phyloP scores from a whole-genome alignment of 2,113 vertebrate genomes.

The Ictalurus furcatus region DNA sequence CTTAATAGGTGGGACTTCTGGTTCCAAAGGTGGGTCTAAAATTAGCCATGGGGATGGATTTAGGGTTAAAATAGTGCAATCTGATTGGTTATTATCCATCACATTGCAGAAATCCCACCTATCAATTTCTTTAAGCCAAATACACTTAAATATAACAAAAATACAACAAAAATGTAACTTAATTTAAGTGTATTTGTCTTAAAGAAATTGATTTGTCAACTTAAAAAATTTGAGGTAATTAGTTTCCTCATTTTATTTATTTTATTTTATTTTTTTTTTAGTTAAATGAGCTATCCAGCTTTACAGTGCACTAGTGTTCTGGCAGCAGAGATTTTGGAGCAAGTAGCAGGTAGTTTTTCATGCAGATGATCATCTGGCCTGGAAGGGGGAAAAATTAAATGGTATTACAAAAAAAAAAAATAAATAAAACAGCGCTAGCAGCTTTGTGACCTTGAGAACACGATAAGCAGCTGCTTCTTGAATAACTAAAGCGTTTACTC shows the following conservation, averaged over 20 bases:
- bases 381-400: background rate
- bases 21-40: too few species aligned
- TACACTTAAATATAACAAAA: too few species aligned
- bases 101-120: background rate
- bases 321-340: background rate
- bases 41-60: background rate
- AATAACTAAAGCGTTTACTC: background rate
- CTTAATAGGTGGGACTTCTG: too few species aligned
- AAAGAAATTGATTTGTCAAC: too few species aligned
- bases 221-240: too few species aligned
- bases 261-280: too few species aligned
- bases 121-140: too few species aligned
- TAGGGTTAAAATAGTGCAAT: background rate
- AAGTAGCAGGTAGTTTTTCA: conserved; percentile 13
- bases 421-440: background rate
- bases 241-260: too few species aligned
- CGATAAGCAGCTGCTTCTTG: conserved; percentile 18
- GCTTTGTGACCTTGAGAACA: conserved; percentile 10
- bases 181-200: too few species aligned
- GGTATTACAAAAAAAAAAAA: background rate
- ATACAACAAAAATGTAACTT: too few species aligned
- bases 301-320: background rate
- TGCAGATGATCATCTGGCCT: conserved; percentile 21
- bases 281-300: too few species aligned
- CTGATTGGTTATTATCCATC: background rate